A percentile compares a stretch with the other conserved stretches of the same genome.
Evolutionary conservation across 2,113 vertebrate genomes (phyloP).

Genomic region (Phalacrocorax brasilianus): DNA sequence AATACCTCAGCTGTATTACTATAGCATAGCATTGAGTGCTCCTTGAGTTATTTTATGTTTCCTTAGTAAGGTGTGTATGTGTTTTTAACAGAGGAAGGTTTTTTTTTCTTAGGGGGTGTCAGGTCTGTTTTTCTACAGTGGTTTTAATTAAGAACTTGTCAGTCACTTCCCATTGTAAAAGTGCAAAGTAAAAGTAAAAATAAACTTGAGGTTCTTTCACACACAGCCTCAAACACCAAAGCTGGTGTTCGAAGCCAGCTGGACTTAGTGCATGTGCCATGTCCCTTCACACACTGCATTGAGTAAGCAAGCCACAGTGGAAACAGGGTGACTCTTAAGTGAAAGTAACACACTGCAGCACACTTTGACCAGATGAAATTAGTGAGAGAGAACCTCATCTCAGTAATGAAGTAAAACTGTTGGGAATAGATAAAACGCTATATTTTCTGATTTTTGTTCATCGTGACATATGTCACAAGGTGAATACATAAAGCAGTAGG

Average conservation of each 20-base stretch:
- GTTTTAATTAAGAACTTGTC: background rate
- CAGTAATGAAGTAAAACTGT: background rate
- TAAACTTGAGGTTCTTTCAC: background rate
- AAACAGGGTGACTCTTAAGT: background rate
- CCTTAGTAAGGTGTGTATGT: background rate
- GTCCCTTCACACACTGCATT: background rate
- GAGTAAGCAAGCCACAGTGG: background rate
- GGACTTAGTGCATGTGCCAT: background rate
- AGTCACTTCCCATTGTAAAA: background rate
- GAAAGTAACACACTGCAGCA: background rate
- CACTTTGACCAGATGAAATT: background rate
- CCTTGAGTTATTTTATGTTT: background rate
- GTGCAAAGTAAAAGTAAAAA: background rate
- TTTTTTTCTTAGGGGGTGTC: background rate
- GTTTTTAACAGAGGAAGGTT: background rate
- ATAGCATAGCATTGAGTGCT: background rate
- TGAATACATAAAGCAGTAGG: background rate
- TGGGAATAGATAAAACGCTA: rapidly evolving
- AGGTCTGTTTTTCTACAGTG: background rate
- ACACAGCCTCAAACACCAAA: background rate
- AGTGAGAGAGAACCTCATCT: background rate
- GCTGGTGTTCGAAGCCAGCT: background rate
- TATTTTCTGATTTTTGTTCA: background rate
- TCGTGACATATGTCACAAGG: background rate
- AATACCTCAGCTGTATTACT: background rate